Conservation (phyloP, 2,888 invertebrate genomes). For the Rotaria magnacalcarata region DNA sequence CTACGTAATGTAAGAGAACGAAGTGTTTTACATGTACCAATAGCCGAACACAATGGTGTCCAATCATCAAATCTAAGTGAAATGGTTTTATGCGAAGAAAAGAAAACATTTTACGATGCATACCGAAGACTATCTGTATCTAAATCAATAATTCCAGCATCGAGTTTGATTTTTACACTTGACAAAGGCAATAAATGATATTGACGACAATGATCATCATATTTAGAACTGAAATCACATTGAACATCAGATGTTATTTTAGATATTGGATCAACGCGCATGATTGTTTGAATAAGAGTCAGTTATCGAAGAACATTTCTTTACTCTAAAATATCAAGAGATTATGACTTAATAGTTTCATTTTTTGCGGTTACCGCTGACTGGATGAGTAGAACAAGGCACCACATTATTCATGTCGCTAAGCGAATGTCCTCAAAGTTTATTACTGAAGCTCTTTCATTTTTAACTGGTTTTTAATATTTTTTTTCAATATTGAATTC, state of each 20-base stretch:
- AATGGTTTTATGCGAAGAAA: no score
- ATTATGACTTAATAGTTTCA: no score
- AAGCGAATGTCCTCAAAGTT: background rate
- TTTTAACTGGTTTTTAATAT: background rate
- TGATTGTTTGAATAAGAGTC: background rate
- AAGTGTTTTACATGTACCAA: slow-evolving; percentile 32
- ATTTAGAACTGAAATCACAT: background rate
- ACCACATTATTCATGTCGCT: background rate
- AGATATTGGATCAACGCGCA: background rate
- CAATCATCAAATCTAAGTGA: slow-evolving; percentile 18
- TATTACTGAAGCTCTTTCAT: background rate
- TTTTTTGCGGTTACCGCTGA: background rate
- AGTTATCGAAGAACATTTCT: background rate
- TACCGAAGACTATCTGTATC: background rate
- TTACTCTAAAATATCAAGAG: background rate
- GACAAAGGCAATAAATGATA: slow-evolving; percentile 25
- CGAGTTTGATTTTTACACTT: slow-evolving; percentile 27
- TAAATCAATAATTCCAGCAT: slow-evolving; percentile 24
- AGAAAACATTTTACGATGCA: background rate
- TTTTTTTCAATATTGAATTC: background rate
- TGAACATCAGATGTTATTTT: background rate
- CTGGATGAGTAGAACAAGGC: slow-evolving; percentile 11
- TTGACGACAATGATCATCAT: slow-evolving; percentile 32
- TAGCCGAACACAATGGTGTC: slow-evolving; percentile 32
- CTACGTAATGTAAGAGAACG: slow-evolving; percentile 30